Evolutionary conservation across 1,140 invertebrate species (phyloP).

Genomic region (Intoshia linei): DNA sequence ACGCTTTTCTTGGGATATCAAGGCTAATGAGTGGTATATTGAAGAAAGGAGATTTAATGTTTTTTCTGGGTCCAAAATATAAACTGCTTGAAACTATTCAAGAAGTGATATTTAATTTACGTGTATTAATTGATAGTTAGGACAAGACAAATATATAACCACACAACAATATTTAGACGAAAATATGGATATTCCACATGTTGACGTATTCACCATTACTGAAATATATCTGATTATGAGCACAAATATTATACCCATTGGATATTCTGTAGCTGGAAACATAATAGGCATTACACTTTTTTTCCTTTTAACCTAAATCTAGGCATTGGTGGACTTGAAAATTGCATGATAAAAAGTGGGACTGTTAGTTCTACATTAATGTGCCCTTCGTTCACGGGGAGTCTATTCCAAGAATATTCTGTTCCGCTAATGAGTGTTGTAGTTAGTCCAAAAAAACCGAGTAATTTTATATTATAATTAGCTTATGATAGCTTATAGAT

Average conservation of each 20-base stretch:
- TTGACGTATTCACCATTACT: background rate
- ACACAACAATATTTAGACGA: background rate
- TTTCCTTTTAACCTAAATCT: slow-evolving; percentile 9
- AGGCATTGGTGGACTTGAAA: slow-evolving; percentile 52
- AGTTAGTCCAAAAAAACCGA: slow-evolving; percentile 49
- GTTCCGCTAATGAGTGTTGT: slow-evolving; percentile 68
- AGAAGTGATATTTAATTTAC: slow-evolving; percentile 13
- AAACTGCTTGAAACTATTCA: slow-evolving; percentile 32
- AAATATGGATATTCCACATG: slow-evolving; percentile 1
- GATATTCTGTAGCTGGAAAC: background rate
- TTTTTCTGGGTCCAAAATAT: slow-evolving; percentile 57
- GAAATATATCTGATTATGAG: background rate
- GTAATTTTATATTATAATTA: slow-evolving; percentile 9
- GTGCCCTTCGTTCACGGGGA: slow-evolving; percentile 56
- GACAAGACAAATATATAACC: slow-evolving; percentile 1
- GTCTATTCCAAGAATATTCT: slow-evolving; percentile 38
- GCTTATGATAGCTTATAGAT: slow-evolving; percentile 8
- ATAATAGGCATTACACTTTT: background rate
- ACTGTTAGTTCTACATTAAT: slow-evolving; percentile 47
- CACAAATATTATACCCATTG: background rate
- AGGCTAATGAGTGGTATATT: slow-evolving; percentile 60
- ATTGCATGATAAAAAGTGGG: slow-evolving; percentile 52
- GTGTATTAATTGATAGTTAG: background rate
- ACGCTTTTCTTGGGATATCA: slow-evolving; percentile 58
- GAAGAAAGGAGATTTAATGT: slow-evolving; percentile 37